phyloP scores from a whole-genome alignment of 2,797 vertebrate genomes.

The Rhadinocentrus ornatus region DNA sequence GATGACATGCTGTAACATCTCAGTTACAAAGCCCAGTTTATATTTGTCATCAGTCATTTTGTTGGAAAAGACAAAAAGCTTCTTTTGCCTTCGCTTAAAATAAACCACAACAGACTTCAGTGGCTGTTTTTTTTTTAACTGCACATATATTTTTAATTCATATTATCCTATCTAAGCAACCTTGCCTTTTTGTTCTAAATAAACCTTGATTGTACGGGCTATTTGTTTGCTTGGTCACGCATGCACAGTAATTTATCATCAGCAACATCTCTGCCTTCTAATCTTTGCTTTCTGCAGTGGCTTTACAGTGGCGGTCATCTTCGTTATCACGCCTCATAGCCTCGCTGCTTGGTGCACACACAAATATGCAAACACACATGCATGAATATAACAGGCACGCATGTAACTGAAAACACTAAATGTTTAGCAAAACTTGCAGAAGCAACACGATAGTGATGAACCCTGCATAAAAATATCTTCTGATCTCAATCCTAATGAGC shows the following conservation, averaged over 20 bases:
- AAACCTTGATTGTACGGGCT: conserved; percentile 50
- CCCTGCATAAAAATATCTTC: conserved; percentile 65
- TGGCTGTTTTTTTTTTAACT: conserved; percentile 6
- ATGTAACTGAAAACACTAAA: conserved; percentile 19
- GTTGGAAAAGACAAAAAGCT: neutral
- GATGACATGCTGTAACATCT: conserved; percentile 64
- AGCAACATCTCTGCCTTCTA: conserved; percentile 62
- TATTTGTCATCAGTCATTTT: conserved; percentile 29
- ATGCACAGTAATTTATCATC: conserved; percentile 60
- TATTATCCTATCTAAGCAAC: conserved; percentile 29
- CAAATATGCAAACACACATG: conserved; percentile 1
- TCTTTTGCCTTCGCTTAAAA: conserved; percentile 28
- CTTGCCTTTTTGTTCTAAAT: conserved; percentile 54
- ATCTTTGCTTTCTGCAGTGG: conserved; percentile 56
- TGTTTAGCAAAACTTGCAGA: conserved; percentile 10
- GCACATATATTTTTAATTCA: conserved; percentile 17
- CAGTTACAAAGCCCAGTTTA: conserved; percentile 57
- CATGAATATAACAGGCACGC: conserved; percentile 22
- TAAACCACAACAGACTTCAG: conserved; percentile 5
- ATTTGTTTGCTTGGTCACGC: conserved; percentile 60
- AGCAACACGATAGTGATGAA: conserved; percentile 44
- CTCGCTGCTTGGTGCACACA: conserved; percentile 15
- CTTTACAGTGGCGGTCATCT: conserved; percentile 37
- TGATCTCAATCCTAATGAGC: conserved; percentile 75
- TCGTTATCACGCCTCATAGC: conserved; percentile 50